These are phyloP conservation scores for Micrastur ruficollis DNA, from an alignment of 2,797 vertebrate genomes.

Conservation along the genomic window DNA sequence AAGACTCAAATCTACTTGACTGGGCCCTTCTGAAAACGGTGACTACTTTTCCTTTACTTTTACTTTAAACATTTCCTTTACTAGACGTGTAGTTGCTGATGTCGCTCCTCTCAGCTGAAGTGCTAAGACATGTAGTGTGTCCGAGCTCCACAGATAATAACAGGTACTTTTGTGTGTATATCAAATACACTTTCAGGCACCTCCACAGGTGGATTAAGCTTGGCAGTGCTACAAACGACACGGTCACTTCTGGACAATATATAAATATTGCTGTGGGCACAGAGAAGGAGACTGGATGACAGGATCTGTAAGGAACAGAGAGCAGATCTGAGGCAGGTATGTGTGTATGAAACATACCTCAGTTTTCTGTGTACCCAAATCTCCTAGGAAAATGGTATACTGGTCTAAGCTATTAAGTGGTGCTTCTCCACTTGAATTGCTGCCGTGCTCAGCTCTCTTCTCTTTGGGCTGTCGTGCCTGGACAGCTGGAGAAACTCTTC, in stretches of 20 bases:
- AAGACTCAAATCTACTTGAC: neutral
- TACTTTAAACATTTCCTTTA: neutral
- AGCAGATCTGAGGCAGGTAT: neutral
- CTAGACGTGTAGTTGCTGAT: neutral
- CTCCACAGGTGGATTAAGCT: neutral
- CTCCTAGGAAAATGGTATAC: neutral
- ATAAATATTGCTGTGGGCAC: neutral
- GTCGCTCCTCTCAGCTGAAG: neutral
- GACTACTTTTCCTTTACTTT: neutral
- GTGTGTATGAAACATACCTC: neutral
- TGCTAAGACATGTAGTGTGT: neutral
- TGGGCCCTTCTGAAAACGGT: neutral
- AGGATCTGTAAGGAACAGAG: neutral
- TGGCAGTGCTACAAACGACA: neutral
- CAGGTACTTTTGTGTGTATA: neutral
- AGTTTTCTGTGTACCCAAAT: neutral
- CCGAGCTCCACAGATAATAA: neutral
- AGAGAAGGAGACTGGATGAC: neutral
- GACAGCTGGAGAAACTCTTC: neutral
- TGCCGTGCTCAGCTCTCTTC: neutral
- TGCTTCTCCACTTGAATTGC: neutral
- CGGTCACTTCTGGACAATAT: neutral
- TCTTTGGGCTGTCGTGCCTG: neutral
- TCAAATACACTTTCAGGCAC: neutral
- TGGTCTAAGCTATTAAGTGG: neutral